Base-by-base conservation (phyloP, 2,113 vertebrate genomes). In the Apteryx mantelli region DNA sequence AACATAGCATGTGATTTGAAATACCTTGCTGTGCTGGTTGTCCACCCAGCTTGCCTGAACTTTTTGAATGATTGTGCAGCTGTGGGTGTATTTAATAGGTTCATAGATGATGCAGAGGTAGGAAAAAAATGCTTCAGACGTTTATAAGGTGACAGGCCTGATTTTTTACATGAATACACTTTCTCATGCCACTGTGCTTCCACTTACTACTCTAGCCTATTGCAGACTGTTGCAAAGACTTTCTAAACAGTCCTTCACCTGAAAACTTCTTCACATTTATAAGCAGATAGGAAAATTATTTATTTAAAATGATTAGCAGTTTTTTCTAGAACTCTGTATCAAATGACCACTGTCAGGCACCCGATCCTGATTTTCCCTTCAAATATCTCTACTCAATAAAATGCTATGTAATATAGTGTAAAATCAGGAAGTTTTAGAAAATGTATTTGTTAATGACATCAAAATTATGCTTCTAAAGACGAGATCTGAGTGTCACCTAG, bases 41-140 rank as follows among this genome's bases (percentile, higher is more conserved):
- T 95, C 61, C 70, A 82, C 40, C 3, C 55, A 95, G 70, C 61
- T 92, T 92, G 63, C 68, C 69, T 91, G 63, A 94, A 91, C 24
- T 78, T 91, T 85, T 73, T 71, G 61, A 89, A 42, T 34, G n/a
- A 80, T 22, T 85, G 11, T 83, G 40, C 40, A 85, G 61, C 32
- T 86, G 3, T 70, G 36, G 73, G 26, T 70, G 20, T 30, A 46
- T 86, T 89, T 83, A 56, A 42, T 88, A 40, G 9, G 55, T 68
- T 63, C 63, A 66, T 11, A 64, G 38, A 68, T n/a, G 38, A 66
- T 77, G 40, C 48, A 81, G n/a, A 75, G 10, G 9, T 4, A 83
- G 14, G 25, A 64, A 68, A 66, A 7, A 52, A 66, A 8, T 13
- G 7, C 4, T 65, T 65, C 8, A 55, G 36, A 30, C 22, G 50